Evolutionary conservation across 2,888 invertebrate genomes (phyloP), one percentile per base, ranked within the genome.

Genomic region (Trimorus sp.): DNA sequence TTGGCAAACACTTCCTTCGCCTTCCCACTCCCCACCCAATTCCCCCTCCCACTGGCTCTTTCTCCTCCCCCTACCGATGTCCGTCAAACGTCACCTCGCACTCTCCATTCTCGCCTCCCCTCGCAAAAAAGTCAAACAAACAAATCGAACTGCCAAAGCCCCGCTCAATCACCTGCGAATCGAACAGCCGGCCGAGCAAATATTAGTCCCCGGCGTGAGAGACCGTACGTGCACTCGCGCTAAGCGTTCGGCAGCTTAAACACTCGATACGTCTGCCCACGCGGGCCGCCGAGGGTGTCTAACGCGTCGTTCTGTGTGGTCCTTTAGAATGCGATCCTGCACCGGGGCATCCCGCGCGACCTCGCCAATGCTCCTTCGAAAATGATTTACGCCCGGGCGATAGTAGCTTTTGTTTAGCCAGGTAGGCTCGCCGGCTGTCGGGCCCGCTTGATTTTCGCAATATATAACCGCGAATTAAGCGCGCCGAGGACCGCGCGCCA

Each of bases 401-500:
- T 87, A 85, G 84, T 84, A 85, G 62, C 87, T 86, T 88, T 88
- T 88, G 88, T 88, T 87, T 88, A 88, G 85, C 83, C 84, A 85
- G 83, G 84, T 83, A 74, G 74, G 60, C 74, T 53, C 58, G 26
- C 8, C 16, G 83, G 79, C 84, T 84, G 86, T 84, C 85, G 84
- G 83, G 59, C 79, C 83, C 83, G 85, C 84, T 85, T 86, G 88
- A 88, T 88, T 88, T 87, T 87, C 83, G 86, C 86, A 84, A 84
- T 88, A 86, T 85, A 87, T 85, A 85, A 85, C 68, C 66, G 82
- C 86, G 86, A 87, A 87, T 86, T 85, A 84, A 84, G 83, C 82
- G 40, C 68, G 75, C 48, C 70, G 66, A 79, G 60, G 80, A 74
- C 65, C 75, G 26, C 42, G 79, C 84, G 85, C 62, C 60, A 86